A percentile compares a stretch with the other conserved stretches of the same genome.
Evolutionary conservation across 2,888 invertebrate genomes (phyloP).

Genomic region (Cerastis leucographa): DNA sequence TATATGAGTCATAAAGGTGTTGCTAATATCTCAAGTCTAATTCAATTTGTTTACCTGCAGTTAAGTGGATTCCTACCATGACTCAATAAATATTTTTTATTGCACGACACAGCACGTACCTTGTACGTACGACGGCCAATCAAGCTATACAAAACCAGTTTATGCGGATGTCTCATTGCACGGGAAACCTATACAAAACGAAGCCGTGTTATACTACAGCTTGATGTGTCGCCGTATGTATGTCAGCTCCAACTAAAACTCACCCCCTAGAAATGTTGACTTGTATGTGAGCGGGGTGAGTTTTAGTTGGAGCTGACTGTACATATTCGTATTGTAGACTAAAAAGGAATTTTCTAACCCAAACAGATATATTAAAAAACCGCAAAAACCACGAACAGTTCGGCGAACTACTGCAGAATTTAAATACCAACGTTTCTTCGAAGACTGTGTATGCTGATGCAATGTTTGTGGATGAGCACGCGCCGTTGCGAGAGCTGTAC

Average conservation of each 20-base stretch:
- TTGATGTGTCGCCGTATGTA: background rate
- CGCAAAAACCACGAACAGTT: conserved; percentile 87
- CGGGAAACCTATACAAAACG: no score
- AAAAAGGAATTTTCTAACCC: conserved; percentile 22
- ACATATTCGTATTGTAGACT: background rate
- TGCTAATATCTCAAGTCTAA: conserved; percentile 1
- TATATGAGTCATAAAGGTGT: background rate
- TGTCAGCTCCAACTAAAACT: no score
- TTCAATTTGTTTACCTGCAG: background rate
- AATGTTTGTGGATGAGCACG: conserved; percentile 90
- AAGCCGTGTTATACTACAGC: no score
- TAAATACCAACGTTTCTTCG: conserved; percentile 75
- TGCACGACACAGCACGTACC: no score
- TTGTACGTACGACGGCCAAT: no score
- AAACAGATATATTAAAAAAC: conserved; percentile 79
- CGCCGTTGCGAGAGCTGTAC: conserved; percentile 90
- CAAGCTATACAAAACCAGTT: no score
- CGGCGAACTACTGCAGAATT: conserved; percentile 85
- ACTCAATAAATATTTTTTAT: background rate
- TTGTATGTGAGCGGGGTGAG: no score
- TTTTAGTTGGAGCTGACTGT: no score
- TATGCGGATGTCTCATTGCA: no score
- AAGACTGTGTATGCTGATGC: conserved; percentile 90
- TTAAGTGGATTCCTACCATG: background rate
- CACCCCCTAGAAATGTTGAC: no score